Percentiles rank a stretch among this genome's conserved stretches.
Conservation (phyloP, 2,888 invertebrate species). For the Listrodromus nycthemerus region DNA sequence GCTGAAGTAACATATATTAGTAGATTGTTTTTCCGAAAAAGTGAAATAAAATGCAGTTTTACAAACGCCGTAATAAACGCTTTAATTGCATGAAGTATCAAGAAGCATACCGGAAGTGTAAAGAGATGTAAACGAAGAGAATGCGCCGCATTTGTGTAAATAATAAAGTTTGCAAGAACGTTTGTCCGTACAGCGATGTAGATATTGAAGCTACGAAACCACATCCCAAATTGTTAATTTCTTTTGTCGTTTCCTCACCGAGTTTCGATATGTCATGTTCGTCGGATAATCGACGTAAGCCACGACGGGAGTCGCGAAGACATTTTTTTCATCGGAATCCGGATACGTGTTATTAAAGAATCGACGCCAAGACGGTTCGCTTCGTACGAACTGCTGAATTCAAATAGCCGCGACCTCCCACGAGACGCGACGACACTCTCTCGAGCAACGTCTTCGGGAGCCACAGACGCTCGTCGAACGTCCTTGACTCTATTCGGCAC, state of each 20-base stretch:
- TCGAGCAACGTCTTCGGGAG: conserved; percentile 1
- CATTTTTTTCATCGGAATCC: neutral
- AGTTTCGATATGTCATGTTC: neutral
- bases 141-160: conserved; percentile 59
- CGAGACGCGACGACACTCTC: conserved; percentile 15
- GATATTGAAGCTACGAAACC: conserved; percentile 7
- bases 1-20: neutral
- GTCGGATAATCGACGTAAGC: neutral
- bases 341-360: neutral
- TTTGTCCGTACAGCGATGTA: conserved; percentile 15
- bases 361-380: neutral
- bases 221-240: conserved; percentile 2
- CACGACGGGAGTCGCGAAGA: neutral
- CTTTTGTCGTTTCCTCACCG: neutral
- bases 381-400: neutral
- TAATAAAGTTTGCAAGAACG: conserved; percentile 57
- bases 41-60: neutral
- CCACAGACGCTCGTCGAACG: conserved; percentile 5
- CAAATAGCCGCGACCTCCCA: conserved; percentile 43
- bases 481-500: conserved; percentile 50
- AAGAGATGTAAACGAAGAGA: conserved; percentile 47
- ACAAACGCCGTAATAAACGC: conserved; percentile 33
- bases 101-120: conserved; percentile 42
- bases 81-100: conserved; percentile 45
- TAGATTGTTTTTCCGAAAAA: conserved; percentile 2